A percentile compares a stretch with the other conserved stretches of the same genome.
Evolutionary conservation across 2,113 vertebrate genomes (phyloP).

Genomic region (Romanogobio albipinnatus): DNA sequence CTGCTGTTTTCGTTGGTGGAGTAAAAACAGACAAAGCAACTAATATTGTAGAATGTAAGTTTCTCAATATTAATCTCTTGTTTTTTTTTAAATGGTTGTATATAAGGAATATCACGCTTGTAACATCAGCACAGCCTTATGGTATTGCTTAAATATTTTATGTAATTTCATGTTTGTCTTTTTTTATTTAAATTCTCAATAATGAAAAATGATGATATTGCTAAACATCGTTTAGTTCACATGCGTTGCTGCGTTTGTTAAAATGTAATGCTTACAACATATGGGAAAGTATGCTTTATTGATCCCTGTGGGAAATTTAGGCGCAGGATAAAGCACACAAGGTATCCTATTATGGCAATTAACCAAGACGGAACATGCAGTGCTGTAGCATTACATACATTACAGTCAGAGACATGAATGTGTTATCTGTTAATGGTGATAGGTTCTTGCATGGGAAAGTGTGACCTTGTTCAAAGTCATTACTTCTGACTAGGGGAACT

Average conservation of each 20-base stretch:
- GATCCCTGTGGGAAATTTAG: neutral
- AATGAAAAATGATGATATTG: too few relatives aligned
- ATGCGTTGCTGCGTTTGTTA: neutral
- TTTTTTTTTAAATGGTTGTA: neutral
- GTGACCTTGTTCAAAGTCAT: slow-evolving; percentile 38
- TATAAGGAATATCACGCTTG: neutral
- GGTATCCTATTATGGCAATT: neutral
- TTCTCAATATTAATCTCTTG: neutral
- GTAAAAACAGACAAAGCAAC: neutral
- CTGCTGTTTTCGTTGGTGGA: neutral
- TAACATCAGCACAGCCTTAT: neutral
- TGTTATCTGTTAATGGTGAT: slow-evolving; percentile 15
- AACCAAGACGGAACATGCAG: neutral
- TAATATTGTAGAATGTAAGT: neutral
- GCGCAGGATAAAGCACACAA: neutral
- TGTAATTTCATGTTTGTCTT: neutral
- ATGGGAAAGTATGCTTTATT: neutral
- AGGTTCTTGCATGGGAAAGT: neutral
- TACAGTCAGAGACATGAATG: slow-evolving; percentile 6
- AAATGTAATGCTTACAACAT: neutral
- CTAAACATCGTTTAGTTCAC: neutral
- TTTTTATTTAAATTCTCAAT: neutral
- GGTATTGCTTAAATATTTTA: neutral
- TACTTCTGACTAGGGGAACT: neutral
- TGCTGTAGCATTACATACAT: neutral